These are phyloP conservation scores for Oryzias woworae DNA, from an alignment of 2,113 vertebrate genomes.

Conservation along the genomic window DNA sequence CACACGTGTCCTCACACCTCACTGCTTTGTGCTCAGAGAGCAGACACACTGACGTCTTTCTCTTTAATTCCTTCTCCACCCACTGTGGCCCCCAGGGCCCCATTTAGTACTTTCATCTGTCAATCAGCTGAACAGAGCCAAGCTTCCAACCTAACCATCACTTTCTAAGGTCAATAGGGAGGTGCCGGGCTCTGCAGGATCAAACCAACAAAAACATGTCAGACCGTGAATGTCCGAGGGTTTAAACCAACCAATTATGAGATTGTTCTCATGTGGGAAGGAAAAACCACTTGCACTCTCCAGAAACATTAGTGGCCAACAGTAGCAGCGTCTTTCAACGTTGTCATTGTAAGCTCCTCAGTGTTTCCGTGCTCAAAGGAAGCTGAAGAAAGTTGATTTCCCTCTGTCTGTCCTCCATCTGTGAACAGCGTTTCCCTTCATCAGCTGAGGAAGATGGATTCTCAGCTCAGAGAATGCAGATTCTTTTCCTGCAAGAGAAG, in stretches of 20 bases:
- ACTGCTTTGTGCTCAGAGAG: not conserved
- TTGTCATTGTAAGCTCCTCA: not conserved
- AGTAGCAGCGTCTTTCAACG: not conserved
- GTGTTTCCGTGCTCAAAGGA: not conserved
- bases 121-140: not conserved
- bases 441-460: too few relatives aligned
- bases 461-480: too few relatives aligned
- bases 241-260: not conserved
- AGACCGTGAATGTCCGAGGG: not conserved
- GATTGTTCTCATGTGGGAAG: not conserved
- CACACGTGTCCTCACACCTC: not conserved
- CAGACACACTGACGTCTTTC: not conserved
- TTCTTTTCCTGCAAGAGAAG: too few relatives aligned
- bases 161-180: not conserved
- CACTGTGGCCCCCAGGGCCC: not conserved
- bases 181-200: not conserved
- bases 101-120: not conserved
- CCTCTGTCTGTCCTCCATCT: not conserved
- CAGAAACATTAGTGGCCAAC: not conserved
- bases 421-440: not conserved
- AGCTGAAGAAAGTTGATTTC: not conserved
- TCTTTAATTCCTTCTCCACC: not conserved
- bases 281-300: not conserved
- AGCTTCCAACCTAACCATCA: not conserved
- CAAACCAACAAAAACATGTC: not conserved